These are phyloP conservation scores for Amblyjoppa fuscipennis DNA, from an alignment of 2,888 invertebrate species.

Conservation along the genomic window DNA sequence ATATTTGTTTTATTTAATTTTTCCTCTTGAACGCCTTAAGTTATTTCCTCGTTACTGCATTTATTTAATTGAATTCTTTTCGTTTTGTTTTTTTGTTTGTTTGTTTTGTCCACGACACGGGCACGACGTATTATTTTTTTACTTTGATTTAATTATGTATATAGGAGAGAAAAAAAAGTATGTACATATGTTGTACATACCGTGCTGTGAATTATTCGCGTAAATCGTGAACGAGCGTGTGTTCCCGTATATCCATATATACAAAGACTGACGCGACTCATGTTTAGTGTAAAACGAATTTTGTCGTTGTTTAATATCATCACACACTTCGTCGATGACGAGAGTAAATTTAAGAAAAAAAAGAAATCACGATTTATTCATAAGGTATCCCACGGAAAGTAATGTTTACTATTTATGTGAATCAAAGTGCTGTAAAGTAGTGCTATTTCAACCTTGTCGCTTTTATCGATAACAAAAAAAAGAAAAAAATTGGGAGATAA, in stretches of 20 bases:
- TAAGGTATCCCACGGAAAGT: slow-evolving; percentile 40
- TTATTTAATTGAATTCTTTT: slow-evolving; percentile 21
- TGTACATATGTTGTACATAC: slow-evolving; percentile 62
- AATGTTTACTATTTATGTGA: slow-evolving; percentile 57
- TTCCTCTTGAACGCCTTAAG: slow-evolving; percentile 35
- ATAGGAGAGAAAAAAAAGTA: slow-evolving; percentile 58
- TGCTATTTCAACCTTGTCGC: slow-evolving; percentile 63
- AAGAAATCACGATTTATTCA: slow-evolving; percentile 17
- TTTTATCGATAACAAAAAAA: slow-evolving; percentile 53
- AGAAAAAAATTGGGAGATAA: slow-evolving; percentile 27
- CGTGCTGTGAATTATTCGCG: slow-evolving; percentile 62
- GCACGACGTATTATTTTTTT: slow-evolving; percentile 14
- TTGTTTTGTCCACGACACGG: not conserved
- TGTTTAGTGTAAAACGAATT: slow-evolving; percentile 51
- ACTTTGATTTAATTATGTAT: slow-evolving; percentile 53
- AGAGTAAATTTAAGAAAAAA: slow-evolving; percentile 40
- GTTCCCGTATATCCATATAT: slow-evolving; percentile 45
- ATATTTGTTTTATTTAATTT: slow-evolving; percentile 30
- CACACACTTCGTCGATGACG: slow-evolving; percentile 33
- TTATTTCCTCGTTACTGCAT: slow-evolving; percentile 42
- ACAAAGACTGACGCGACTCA: slow-evolving; percentile 64
- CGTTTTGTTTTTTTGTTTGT: not conserved
- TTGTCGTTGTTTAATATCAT: slow-evolving; percentile 36
- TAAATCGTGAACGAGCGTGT: slow-evolving; percentile 49
- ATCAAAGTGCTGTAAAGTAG: slow-evolving; percentile 52